Evolutionary conservation across 2,113 vertebrate genomes (phyloP), one percentile per base, ranked within the genome.

Genomic region (Tetraodon nigroviridis): DNA sequence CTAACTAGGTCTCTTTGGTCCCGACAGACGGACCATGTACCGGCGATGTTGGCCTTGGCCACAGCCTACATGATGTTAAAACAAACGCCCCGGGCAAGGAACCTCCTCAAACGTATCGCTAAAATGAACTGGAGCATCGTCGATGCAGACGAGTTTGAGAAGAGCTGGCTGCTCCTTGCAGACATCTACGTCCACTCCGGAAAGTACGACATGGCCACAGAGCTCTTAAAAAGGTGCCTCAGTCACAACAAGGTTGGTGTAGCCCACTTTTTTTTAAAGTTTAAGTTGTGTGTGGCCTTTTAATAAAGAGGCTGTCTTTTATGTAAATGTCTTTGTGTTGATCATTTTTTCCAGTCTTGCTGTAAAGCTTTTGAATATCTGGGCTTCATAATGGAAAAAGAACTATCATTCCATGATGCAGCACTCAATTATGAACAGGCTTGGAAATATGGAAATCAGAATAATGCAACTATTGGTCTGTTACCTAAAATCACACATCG

Each of bases 321-420:
- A 58, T 58, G 24, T 66, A 14, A 6, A 60, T 27, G 18, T 27
- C 47, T 61, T 45, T 75, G 16, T 63, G 41, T 62, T 52, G 15
- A 66, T 48, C 42, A 88, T 80, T 88, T 89, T 75, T 69, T 61
- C 67, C 46, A 98, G 97, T 98, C 97, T 4, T 96, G 95, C 86
- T 96, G 93, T 87, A 98, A 99, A 86, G 95, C 95, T 27, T 97
- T 97, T 62, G 95, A 99, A 86, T 99, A 98, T 78, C 92, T 93
- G 88, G 97, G 97, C 32, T 98, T 97, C 74, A 96, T 99, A 63
- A 96, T 97, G 95, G 97, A 99, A 82, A 99, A 98, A 67, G 97
- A 98, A 51, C 95, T 96, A 81, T 89, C 95, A 0, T 98, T 96
- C 75, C 89, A 93, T 57, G 95, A 99, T 71, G 95, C 96, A 32